phyloP scores from a whole-genome alignment of 1,140 invertebrate genomes.

The Leptopilina boulardi region DNA sequence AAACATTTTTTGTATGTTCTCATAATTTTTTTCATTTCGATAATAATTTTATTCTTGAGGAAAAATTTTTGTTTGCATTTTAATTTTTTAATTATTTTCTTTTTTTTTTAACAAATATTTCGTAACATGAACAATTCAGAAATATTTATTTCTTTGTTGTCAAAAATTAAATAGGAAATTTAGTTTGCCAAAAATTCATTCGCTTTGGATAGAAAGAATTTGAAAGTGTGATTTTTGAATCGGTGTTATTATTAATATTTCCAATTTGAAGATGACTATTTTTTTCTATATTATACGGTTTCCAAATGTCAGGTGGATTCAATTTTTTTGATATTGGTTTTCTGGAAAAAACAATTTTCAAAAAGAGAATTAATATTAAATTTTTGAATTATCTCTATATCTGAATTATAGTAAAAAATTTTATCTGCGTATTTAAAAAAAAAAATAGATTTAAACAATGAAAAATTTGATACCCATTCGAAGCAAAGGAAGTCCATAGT shows the following conservation, averaged over 20 bases:
- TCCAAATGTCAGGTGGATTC: neutral
- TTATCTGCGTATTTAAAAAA: too few relatives aligned
- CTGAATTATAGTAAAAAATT: too few relatives aligned
- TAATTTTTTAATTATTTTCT: too few relatives aligned
- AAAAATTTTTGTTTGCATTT: too few relatives aligned
- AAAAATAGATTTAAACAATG: neutral
- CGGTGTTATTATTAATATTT: neutral
- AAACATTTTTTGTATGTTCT: too few relatives aligned
- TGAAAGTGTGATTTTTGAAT: neutral
- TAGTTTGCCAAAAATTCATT: neutral
- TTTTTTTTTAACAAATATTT: too few relatives aligned
- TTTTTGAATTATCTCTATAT: too few relatives aligned
- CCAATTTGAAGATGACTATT: slow-evolving; percentile 3
- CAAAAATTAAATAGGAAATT: neutral
- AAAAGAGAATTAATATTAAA: neutral
- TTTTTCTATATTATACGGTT: neutral
- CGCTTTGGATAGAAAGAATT: slow-evolving; percentile 1
- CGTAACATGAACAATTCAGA: too few relatives aligned
- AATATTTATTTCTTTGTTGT: too few relatives aligned
- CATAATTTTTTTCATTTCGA: too few relatives aligned
- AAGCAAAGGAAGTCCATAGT: slow-evolving; percentile 9
- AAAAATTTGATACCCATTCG: slow-evolving; percentile 7
- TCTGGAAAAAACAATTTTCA: neutral
- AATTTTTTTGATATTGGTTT: slow-evolving; percentile 1
- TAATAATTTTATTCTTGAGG: too few relatives aligned